Evolutionary conservation across 2,888 invertebrate genomes (phyloP), one percentile per base, ranked within the genome.

Genomic region (Deroplatys truncata): DNA sequence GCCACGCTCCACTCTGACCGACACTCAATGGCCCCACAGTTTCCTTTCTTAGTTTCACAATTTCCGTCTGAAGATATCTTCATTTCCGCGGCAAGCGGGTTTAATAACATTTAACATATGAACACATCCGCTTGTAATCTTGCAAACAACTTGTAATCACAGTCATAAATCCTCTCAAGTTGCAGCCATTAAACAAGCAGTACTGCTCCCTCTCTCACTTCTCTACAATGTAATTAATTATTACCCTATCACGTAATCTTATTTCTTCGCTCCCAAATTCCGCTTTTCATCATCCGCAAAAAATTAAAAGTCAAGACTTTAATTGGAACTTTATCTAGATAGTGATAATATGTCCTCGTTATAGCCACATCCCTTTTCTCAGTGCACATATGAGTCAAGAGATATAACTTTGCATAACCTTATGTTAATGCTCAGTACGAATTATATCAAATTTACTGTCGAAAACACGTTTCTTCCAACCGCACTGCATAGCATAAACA

Each of bases 51-150:
- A 82, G 49, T 84, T 84, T 84, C 84, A 89, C 86, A 89, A 89
- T 89, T 89, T 89, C 89, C 89, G 87, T 20, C 49, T 87, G 28
- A 86, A 87, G 82, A 89, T 84, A 88, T 88, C 31, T 83, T 89
- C 83, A 89, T 89, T 89, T 89, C 89, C 86, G 86, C 29, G 56
- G 29, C 82, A 72, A 72, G 56, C 82, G 86, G 20, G 82, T 86
- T 86, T 86, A 86, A 56, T 82, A 86, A 86, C 82, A 72, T 86
- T 86, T 86, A 86, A 86, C 56, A 86, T 29, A 86, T 86, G 86
- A 72, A 86, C 86, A 31, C 86, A 72, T 86, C 86, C 86, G 56
- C 31, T 82, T 86, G 31, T 43, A 82, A 86, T 86, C 86, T 86
- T 82, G 20, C 82, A 82, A 28, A 72, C 82, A 86, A 86, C 56